phyloP scores from a whole-genome alignment of 23 tunicate genomes.

The Ascidia mentula region DNA sequence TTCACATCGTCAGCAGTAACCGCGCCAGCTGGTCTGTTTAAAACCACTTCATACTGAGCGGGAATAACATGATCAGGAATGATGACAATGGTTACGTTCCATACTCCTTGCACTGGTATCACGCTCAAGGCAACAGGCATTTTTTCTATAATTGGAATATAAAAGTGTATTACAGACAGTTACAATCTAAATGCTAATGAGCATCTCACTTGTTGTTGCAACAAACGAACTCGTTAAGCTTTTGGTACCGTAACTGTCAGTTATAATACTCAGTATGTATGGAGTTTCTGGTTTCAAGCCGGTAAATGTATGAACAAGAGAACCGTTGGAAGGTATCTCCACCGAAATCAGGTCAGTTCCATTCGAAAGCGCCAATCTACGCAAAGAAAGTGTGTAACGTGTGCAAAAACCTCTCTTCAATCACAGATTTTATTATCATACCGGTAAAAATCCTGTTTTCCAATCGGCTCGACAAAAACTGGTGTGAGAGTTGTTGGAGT shows the following conservation, averaged over 20 bases:
- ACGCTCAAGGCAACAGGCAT: neutral
- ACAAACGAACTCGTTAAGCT: neutral
- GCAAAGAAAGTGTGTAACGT: neutral
- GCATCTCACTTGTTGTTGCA: neutral
- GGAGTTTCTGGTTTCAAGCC: conserved; percentile 15
- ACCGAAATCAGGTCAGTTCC: neutral
- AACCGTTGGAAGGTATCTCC: neutral
- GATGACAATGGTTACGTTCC: neutral
- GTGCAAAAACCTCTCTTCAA: neutral
- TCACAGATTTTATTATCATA: neutral
- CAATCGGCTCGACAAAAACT: neutral
- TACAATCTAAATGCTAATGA: neutral
- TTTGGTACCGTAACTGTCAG: neutral
- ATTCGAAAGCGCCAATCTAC: neutral
- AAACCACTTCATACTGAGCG: neutral
- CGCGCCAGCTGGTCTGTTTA: neutral
- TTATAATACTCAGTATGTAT: conserved; percentile 4
- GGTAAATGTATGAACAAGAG: neutral
- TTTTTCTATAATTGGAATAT: neutral
- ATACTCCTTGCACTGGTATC: neutral
- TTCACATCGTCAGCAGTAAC: neutral
- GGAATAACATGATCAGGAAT: neutral
- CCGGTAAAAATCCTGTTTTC: neutral
- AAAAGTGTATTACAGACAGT: neutral
- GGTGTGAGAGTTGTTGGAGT: neutral